These are phyloP conservation scores for Dryobotodes eremita DNA, from an alignment of 2,888 invertebrate species.

Conservation along the genomic window DNA sequence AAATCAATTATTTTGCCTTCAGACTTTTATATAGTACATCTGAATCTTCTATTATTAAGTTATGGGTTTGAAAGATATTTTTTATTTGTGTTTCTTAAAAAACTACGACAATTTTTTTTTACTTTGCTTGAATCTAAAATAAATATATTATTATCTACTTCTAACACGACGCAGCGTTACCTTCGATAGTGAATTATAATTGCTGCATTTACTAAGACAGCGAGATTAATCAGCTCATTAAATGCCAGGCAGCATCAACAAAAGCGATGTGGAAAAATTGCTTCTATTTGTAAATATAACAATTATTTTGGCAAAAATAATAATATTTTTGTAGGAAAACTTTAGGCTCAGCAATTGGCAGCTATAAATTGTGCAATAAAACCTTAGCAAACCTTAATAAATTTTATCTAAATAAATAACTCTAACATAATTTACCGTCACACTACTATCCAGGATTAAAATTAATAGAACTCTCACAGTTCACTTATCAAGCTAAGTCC, in stretches of 20 bases:
- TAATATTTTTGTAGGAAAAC: not conserved
- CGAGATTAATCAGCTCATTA: not conserved
- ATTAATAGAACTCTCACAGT: conserved; percentile 30
- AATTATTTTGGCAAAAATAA: not conserved
- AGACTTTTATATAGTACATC: conserved; percentile 24
- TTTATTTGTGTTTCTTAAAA: not conserved
- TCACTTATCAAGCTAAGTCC: conserved; percentile 59
- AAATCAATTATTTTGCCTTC: conserved; percentile 59
- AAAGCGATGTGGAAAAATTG: not conserved
- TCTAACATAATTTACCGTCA: not conserved
- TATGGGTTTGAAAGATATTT: conserved; percentile 23
- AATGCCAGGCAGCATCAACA: not conserved
- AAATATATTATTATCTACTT: no score
- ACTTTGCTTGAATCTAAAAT: not conserved
- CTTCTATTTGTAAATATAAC: not conserved
- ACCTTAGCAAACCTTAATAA: not conserved
- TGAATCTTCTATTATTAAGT: conserved; percentile 33
- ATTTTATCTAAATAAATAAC: not conserved
- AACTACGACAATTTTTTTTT: not conserved
- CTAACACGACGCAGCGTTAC: not conserved
- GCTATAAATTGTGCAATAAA: not conserved
- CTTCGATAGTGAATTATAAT: not conserved
- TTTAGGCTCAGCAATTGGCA: not conserved
- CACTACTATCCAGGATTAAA: conserved; percentile 31
- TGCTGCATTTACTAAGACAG: not conserved